These are phyloP conservation scores for Dicrurus megarhynchus DNA, from an alignment of 2,113 vertebrate genomes.

Conservation along the genomic window DNA sequence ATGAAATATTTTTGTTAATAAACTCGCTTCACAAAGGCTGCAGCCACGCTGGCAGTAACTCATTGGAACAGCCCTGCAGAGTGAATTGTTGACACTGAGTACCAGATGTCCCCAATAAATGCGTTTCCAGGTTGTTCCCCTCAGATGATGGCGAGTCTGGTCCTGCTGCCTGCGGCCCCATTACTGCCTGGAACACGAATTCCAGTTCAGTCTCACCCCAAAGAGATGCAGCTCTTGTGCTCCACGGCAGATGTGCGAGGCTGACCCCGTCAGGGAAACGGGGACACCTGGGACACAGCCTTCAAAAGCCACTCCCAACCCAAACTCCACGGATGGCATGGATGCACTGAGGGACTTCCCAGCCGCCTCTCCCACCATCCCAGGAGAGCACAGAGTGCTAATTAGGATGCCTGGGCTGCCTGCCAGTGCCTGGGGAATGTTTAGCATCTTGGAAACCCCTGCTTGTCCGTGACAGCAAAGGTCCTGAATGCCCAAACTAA, in stretches of 20 bases:
- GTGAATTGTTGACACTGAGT: not conserved
- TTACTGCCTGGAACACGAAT: not conserved
- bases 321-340: accelerated
- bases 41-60: not conserved
- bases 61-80: not conserved
- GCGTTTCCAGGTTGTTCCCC: not conserved
- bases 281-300: not conserved
- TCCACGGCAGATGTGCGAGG: accelerated
- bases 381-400: not conserved
- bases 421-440: not conserved
- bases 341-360: not conserved
- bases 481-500: not conserved
- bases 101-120: constrained; percentile 3
- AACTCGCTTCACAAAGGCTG: not conserved
- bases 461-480: not conserved
- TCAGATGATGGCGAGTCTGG: not conserved
- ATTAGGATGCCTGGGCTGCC: not conserved
- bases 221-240: not conserved
- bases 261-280: accelerated
- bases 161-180: not conserved
- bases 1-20: not conserved
- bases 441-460: constrained; percentile 3
- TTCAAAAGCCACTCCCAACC: not conserved
- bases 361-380: not conserved
- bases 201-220: not conserved